A percentile compares a stretch with the other conserved stretches of the same genome.
Conservation (phyloP, 1,140 invertebrate species). For the Cherax destructor region DNA sequence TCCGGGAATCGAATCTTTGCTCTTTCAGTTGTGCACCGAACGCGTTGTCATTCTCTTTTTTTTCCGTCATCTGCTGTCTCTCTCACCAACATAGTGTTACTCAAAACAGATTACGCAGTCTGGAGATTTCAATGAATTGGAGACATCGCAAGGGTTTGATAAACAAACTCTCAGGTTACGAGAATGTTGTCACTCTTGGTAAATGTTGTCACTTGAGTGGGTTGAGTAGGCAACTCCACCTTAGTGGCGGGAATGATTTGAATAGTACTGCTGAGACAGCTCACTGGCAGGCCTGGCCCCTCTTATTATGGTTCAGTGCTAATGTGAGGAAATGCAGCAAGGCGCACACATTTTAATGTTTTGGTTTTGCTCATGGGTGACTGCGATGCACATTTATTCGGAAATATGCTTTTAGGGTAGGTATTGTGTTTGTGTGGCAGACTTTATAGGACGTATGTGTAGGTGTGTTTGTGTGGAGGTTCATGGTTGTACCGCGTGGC, state of each 20-base stretch:
- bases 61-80: too few species aligned
- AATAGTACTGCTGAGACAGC: neutral
- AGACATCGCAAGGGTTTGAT: neutral
- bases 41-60: too few species aligned
- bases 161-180: neutral
- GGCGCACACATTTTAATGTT: too few species aligned
- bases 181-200: neutral
- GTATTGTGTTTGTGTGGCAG: neutral
- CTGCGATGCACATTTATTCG: too few species aligned
- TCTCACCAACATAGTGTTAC: too few species aligned
- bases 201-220: neutral
- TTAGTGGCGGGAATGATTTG: neutral
- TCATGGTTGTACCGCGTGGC: neutral
- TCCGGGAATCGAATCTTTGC: too few species aligned
- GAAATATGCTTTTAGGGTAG: neutral
- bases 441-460: neutral
- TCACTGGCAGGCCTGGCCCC: neutral
- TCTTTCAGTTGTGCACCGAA: too few species aligned
- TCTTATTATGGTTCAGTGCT: neutral
- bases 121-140: neutral
- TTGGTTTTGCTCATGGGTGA: too few species aligned
- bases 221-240: neutral
- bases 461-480: neutral
- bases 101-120: too few species aligned
- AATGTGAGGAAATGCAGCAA: too few species aligned